These are phyloP conservation scores for Drosophila bocqueti DNA, from an alignment of 1,140 invertebrate genomes.

Conservation along the genomic window DNA sequence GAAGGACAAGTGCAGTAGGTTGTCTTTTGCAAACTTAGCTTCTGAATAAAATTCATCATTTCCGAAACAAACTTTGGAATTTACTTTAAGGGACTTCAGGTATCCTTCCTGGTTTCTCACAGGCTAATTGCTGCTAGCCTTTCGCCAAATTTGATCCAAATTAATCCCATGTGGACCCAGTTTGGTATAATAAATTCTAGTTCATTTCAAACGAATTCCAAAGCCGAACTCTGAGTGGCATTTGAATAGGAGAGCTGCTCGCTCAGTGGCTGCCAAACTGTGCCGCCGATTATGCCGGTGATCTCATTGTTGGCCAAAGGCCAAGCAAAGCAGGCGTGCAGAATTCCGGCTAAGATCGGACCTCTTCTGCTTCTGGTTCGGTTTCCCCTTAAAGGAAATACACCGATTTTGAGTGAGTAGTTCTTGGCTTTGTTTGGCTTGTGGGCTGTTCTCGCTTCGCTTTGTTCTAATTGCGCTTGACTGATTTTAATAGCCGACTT, in stretches of 20 bases:
- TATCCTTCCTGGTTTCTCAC: neutral
- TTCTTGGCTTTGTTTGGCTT: constrained; percentile 29
- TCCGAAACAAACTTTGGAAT: too few relatives aligned
- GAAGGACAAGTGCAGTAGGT: too few relatives aligned
- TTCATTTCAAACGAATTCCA: constrained; percentile 19
- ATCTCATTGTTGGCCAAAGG: constrained; percentile 61
- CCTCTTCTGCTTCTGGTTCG: constrained; percentile 12
- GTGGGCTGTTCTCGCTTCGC: constrained; percentile 29
- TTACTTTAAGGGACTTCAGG: too few relatives aligned
- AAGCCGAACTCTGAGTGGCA: constrained; percentile 27
- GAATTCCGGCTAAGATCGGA: constrained; percentile 62
- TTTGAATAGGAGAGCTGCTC: constrained; percentile 9
- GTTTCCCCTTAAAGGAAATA: constrained; percentile 62
- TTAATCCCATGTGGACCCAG: neutral
- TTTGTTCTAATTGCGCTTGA: constrained; percentile 82
- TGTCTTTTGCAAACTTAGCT: too few relatives aligned
- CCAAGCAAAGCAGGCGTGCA: constrained; percentile 56
- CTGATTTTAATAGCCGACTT: constrained; percentile 73
- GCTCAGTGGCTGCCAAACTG: constrained; percentile 44
- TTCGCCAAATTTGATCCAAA: constrained; percentile 10
- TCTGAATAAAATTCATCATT: too few relatives aligned
- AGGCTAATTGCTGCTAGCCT: neutral
- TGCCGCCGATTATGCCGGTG: constrained; percentile 43
- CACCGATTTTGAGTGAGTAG: constrained; percentile 42
- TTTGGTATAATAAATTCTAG: constrained; percentile 29